Conservation (phyloP, 1,140 invertebrate species). For the Liolophura sinensis region DNA sequence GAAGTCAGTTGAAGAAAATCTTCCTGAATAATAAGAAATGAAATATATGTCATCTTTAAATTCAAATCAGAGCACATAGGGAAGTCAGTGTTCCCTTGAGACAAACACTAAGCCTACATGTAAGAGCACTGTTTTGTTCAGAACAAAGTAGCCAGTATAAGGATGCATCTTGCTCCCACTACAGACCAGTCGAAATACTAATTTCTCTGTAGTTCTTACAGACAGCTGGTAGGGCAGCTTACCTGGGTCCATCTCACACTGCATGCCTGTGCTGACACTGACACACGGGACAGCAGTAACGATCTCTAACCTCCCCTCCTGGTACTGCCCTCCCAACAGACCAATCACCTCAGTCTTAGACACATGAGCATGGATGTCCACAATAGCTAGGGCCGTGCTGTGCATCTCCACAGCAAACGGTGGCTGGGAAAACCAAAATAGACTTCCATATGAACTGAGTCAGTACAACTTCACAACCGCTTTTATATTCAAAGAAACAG, state of each 20-base stretch:
- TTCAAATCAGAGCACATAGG: too few relatives aligned
- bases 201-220: too few relatives aligned
- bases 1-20: too few relatives aligned
- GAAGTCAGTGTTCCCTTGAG: too few relatives aligned
- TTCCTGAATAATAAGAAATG: too few relatives aligned
- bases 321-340: slow-evolving; percentile 66
- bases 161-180: too few relatives aligned
- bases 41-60: too few relatives aligned
- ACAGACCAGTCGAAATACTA: too few relatives aligned
- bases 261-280: slow-evolving; percentile 66
- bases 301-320: slow-evolving; percentile 57
- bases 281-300: slow-evolving; percentile 64
- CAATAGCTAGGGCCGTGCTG: slow-evolving; percentile 65
- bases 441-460: neutral
- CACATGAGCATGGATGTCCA: slow-evolving; percentile 73
- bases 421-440: slow-evolving; percentile 57
- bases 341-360: slow-evolving; percentile 74
- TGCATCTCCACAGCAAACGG: slow-evolving; percentile 66
- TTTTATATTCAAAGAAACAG: neutral
- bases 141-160: too few relatives aligned
- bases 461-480: neutral
- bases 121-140: too few relatives aligned
- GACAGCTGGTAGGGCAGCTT: too few relatives aligned
- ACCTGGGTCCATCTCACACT: slow-evolving; percentile 80
- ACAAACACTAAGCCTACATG: too few relatives aligned